Evolutionary conservation across 2,113 vertebrate species (phyloP), one percentile per base, ranked within the genome.

Genomic region (Platichthys flesus): DNA sequence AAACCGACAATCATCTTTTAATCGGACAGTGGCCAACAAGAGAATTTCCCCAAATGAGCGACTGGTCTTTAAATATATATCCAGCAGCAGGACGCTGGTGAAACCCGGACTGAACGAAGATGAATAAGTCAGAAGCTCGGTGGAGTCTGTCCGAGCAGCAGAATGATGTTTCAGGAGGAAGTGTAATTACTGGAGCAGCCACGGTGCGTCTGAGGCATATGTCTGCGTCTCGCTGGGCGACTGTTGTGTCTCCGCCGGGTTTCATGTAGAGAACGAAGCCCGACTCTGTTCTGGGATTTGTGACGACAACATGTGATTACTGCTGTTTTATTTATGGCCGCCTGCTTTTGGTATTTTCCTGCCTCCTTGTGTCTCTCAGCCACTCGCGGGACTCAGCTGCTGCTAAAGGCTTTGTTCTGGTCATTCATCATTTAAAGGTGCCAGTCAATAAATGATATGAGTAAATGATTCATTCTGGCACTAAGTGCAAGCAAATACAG

Each of bases 371-470:
- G 71, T 65, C 47, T 83, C 58, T 56, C 63, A 56, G 5, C 20
- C 60, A 20, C 31, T 18, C 67, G 40, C 81, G 79, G 83, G 69
- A 76, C 74, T 57, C 31, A 28, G 66, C 69, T 62, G 83, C 69
- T 75, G 88, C 86, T 78, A 72, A 79, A 76, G 85, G 85, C 85
- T 88, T 60, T 15, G 82, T 83, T 74, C 65, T 2, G 65, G 76
- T 89, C 87, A 89, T 93, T 62, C 84, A 92, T 92, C 87, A 88
- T 93, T 92, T 61, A 91, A 71, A 37, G 26, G 65, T 71, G 76
- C 81, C 84, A 79, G 90, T 93, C 92, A 93, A 91, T 92, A 92
- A 91, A 92, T 93, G 61, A 93, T 92, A 83, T 23, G 69, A 89
- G 81, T 83, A 86, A 90, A 91, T 91, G 82, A 91, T 91, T 93